Percentiles rank a stretch among this genome's conserved stretches.
phyloP scores from a whole-genome alignment of 2,888 invertebrate genomes.

The Myopa testacea region DNA sequence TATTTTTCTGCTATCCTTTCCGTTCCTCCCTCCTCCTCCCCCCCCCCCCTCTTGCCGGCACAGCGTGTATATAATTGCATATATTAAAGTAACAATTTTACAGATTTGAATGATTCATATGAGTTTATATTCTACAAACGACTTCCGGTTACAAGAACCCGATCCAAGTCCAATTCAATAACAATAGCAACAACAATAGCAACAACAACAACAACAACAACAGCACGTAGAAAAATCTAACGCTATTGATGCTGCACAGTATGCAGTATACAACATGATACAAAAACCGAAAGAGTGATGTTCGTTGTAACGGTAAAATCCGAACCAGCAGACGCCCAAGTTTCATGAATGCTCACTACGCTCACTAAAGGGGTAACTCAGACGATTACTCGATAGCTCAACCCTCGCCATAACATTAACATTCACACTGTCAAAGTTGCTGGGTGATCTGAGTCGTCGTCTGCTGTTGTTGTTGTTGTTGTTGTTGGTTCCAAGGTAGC shows the following conservation, averaged over 20 bases:
- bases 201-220: not conserved
- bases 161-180: constrained; percentile 6
- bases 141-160: constrained; percentile 38
- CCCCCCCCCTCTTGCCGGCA: not conserved
- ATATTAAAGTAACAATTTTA: not conserved
- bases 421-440: not conserved
- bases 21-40: not conserved
- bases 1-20: not conserved
- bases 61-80: no score
- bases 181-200: not conserved
- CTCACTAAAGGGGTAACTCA: constrained; percentile 6
- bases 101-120: not conserved
- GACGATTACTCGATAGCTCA: constrained; percentile 3
- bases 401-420: constrained; percentile 2
- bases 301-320: not conserved
- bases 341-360: not conserved
- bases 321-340: not conserved
- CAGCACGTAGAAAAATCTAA: not conserved
- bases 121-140: constrained; percentile 41
- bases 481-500: not conserved
- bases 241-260: no score
- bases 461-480: no score
- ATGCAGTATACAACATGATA: not conserved
- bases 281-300: not conserved
- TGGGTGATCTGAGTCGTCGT: not conserved